Percentiles rank a stretch among this genome's conserved stretches.
Conservation (phyloP, 1,140 invertebrate species). For the Probaryconus sp. region DNA sequence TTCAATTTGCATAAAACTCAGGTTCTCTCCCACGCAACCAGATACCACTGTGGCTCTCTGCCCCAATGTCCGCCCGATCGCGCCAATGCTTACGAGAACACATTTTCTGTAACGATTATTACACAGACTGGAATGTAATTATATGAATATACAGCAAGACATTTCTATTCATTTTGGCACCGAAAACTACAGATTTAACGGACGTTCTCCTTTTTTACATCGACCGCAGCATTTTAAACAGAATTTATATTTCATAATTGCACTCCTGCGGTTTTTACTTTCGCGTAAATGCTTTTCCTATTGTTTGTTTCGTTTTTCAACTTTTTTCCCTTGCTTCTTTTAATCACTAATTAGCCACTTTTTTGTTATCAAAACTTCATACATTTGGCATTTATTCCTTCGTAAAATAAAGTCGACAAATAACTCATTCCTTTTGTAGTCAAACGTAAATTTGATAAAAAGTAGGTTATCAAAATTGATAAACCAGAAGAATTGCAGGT, state of each 20-base stretch:
- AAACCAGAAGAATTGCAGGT: too few species aligned
- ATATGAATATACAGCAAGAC: slow-evolving; percentile 26
- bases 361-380: too few species aligned
- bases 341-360: too few species aligned
- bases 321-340: too few species aligned
- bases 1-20: slow-evolving; percentile 66
- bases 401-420: too few species aligned
- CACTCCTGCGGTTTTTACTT: too few species aligned
- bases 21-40: slow-evolving; percentile 32
- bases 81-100: slow-evolving; percentile 38
- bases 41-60: slow-evolving; percentile 1
- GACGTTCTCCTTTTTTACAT: slow-evolving; percentile 12
- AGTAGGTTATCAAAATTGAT: too few species aligned
- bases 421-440: too few species aligned
- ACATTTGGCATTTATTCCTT: too few species aligned
- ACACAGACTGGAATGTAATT: slow-evolving; percentile 33
- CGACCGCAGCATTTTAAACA: neutral
- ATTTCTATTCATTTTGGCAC: slow-evolving; percentile 29
- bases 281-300: too few species aligned
- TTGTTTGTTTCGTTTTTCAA: too few species aligned
- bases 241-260: neutral
- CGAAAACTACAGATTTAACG: slow-evolving; percentile 19
- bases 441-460: too few species aligned
- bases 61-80: slow-evolving; percentile 18
- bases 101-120: slow-evolving; percentile 47